Base-by-base conservation (phyloP, 2,797 vertebrate genomes). In the Nasua narica region DNA sequence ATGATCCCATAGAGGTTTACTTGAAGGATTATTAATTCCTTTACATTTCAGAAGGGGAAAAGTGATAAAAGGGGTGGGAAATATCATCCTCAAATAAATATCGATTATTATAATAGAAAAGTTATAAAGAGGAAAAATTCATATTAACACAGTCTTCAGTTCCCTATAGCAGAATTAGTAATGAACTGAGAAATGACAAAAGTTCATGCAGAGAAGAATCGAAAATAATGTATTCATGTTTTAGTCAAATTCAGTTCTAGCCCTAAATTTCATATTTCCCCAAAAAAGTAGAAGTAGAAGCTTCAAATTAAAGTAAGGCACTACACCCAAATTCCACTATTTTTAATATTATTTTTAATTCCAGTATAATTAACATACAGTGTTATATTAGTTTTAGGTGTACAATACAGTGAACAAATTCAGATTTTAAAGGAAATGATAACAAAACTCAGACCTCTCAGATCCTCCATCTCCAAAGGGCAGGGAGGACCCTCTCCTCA, bases 21-120 rank as follows among this genome's bases (percentile, higher is more conserved):
- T 52, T 91, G 50, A 67, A 50, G 27, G 6, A 85, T 87, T 96
- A 82, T 88, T 56, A n/a, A 2, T 96, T 98, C 67, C 62, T 97
- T 98, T 91, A 84, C 76, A 89, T 43, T n/a, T 93, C 67, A 54
- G 72, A 62, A 79, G n/a, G 15, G 52, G 5, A 43, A 89, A 88
- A 16, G 70, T 11, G 65, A 46, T 32, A 87, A 89, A 52, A 87
- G 91, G 65, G 9, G 25, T 79, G 19, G 48, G 23, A 69, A 37
- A 88, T 72, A 76, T 37, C 32, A 82, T 90, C n/a, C 50, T 21
- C 79, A 79, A 77, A 85, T 18, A 92, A 72, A 2, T 16, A 92
- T 70, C 58, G 77, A 43, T 67, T 85, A 91, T 56, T 82, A 67
- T 69, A 85, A 2, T 62, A 43, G 69, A 86, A 97, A 89, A 69